Evolutionary conservation across 2,113 vertebrate genomes (phyloP).

Genomic region (Sylvietta virens): DNA sequence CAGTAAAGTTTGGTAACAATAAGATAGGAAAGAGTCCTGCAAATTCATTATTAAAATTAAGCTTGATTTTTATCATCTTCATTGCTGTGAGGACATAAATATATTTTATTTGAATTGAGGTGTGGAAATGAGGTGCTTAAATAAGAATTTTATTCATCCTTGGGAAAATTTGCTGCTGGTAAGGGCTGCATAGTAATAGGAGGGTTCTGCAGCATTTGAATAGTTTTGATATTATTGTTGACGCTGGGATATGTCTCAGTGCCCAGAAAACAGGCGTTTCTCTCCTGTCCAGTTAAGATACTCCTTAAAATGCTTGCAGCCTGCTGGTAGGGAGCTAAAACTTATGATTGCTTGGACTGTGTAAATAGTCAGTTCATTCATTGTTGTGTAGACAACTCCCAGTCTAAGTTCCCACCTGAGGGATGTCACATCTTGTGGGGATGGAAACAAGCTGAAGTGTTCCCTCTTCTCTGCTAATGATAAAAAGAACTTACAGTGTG

Average conservation of each 20-base stretch:
- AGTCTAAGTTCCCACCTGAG: background rate
- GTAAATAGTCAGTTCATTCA: background rate
- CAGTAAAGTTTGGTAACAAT: background rate
- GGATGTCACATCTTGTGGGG: background rate
- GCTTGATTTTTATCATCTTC: background rate
- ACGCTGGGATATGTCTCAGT: background rate
- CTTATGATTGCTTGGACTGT: background rate
- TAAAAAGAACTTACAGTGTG: background rate
- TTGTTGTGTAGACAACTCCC: background rate
- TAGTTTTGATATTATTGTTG: background rate
- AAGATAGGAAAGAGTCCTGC: background rate
- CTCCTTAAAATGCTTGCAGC: background rate
- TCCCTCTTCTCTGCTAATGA: background rate
- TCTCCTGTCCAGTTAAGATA: background rate
- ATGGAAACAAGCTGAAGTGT: background rate
- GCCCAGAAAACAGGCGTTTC: background rate
- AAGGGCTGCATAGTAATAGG: background rate
- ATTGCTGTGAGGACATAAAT: background rate
- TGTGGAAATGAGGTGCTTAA: background rate
- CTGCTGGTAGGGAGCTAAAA: background rate
- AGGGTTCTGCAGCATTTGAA: background rate
- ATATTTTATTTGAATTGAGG: background rate
- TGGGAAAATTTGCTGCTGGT: background rate
- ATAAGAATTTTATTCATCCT: background rate
- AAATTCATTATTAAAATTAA: background rate